Percentiles rank a stretch among this genome's conserved stretches.
These are phyloP conservation scores for Euwallacea similis DNA, from an alignment of 1,140 invertebrate species.

Conservation along the genomic window DNA sequence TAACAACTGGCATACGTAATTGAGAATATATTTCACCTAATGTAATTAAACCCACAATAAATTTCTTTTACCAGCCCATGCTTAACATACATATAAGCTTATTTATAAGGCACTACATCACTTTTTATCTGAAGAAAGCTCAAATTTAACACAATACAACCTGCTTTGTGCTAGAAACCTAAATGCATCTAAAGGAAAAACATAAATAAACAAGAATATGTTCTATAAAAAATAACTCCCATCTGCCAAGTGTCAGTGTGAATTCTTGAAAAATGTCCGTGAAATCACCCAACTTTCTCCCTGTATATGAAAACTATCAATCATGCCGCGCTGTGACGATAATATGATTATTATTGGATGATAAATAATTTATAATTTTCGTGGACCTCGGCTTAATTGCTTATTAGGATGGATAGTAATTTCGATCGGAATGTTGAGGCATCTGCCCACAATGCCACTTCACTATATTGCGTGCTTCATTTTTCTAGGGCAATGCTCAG, in stretches of 20 bases:
- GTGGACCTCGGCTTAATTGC: slow-evolving; percentile 7
- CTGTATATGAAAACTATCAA: slow-evolving; percentile 15
- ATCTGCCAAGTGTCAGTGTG: slow-evolving; percentile 16
- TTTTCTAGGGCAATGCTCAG: slow-evolving; percentile 26
- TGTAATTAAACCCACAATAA: too few relatives aligned
- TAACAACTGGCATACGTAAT: too few relatives aligned
- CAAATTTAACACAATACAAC: slow-evolving; percentile 10
- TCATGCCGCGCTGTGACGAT: not conserved
- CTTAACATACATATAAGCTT: too few relatives aligned
- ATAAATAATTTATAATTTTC: too few relatives aligned
- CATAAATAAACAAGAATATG: slow-evolving; percentile 13
- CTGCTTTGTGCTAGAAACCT: slow-evolving; percentile 24
- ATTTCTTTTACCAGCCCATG: too few relatives aligned
- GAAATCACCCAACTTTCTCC: slow-evolving; percentile 15
- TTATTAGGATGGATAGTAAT: slow-evolving; percentile 2
- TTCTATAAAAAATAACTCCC: slow-evolving; percentile 14
- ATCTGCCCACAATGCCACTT: not conserved
- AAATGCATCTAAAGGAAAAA: slow-evolving; percentile 21
- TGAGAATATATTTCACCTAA: too few relatives aligned
- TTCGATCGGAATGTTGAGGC: slow-evolving; percentile 11
- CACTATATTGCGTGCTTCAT: slow-evolving; percentile 1
- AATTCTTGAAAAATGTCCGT: not conserved
- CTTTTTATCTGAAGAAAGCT: slow-evolving; percentile 26
- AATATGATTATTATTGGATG: too few relatives aligned
- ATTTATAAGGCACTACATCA: not conserved